These are phyloP conservation scores for Hydrotaea diabolus DNA, from an alignment of 2,888 invertebrate species.

Conservation along the genomic window DNA sequence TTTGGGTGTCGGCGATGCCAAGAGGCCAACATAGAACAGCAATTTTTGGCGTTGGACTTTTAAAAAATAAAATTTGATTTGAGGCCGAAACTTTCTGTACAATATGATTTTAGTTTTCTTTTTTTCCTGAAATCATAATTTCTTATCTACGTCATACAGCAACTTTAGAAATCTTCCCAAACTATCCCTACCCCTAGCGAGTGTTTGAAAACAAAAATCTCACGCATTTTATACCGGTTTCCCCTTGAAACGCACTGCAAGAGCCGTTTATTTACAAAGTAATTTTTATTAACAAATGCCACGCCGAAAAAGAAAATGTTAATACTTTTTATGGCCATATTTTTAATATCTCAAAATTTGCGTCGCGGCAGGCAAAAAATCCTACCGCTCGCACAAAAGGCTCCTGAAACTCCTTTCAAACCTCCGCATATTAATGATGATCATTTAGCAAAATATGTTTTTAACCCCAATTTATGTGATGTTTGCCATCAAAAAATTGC, in stretches of 20 bases:
- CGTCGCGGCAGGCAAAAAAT: conserved; percentile 32
- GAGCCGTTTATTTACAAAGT: conserved; percentile 31
- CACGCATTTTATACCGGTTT: conserved; percentile 32
- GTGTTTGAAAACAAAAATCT: not conserved
- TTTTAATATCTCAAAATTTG: conserved; percentile 55
- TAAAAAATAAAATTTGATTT: too few relatives aligned
- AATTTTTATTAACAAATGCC: conserved; percentile 29
- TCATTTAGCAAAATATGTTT: conserved; percentile 63
- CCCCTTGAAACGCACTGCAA: not conserved
- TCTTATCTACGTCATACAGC: too few relatives aligned
- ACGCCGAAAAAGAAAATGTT: conserved; percentile 10
- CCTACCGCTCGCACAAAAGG: not conserved
- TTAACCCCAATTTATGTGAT: conserved; percentile 65
- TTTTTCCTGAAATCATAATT: too few relatives aligned
- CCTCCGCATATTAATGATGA: conserved; percentile 51
- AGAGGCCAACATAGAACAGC: too few relatives aligned
- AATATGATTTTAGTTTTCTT: too few relatives aligned
- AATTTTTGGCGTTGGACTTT: too few relatives aligned
- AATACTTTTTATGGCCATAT: conserved; percentile 37
- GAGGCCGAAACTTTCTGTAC: too few relatives aligned
- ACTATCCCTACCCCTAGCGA: too few relatives aligned
- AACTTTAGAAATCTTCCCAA: too few relatives aligned
- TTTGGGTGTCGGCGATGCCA: too few relatives aligned
- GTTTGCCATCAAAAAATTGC: conserved; percentile 43
- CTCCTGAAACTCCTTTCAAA: too few relatives aligned